A percentile compares a stretch with the other conserved stretches of the same genome.
Evolutionary conservation across 2,888 invertebrate genomes (phyloP).

Genomic region (Hymenopus coronatus): DNA sequence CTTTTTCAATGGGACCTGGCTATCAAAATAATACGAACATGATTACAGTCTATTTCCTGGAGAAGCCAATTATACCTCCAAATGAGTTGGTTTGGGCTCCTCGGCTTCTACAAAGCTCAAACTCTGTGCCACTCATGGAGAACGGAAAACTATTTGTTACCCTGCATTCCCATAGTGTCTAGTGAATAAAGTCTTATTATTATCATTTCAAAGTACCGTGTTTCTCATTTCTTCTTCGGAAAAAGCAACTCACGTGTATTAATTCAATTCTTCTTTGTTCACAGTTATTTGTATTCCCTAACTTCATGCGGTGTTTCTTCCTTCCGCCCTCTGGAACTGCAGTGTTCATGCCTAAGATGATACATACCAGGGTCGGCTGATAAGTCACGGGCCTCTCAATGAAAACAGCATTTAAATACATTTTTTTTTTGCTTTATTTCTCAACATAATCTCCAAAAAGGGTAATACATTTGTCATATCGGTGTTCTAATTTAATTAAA

Average conservation of each 20-base stretch:
- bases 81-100: neutral
- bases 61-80: neutral
- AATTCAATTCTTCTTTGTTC: neutral
- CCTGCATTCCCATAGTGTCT: neutral
- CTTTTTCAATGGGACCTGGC: neutral
- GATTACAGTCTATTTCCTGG: neutral
- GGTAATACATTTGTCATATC: too few species aligned
- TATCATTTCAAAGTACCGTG: neutral
- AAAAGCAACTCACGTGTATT: neutral
- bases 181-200: neutral
- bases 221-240: neutral
- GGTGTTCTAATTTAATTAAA: too few species aligned
- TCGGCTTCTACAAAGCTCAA: neutral
- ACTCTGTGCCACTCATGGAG: neutral
- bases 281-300: too few species aligned
- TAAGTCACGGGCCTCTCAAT: too few species aligned
- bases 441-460: too few species aligned
- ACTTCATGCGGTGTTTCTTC: too few species aligned
- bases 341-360: too few species aligned
- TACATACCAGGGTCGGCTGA: too few species aligned
- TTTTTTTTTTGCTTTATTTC: too few species aligned
- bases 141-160: neutral
- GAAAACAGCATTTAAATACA: too few species aligned
- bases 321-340: too few species aligned
- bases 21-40: neutral